Conservation (phyloP, 2,888 invertebrate species). For the Parelbella ahira region DNA sequence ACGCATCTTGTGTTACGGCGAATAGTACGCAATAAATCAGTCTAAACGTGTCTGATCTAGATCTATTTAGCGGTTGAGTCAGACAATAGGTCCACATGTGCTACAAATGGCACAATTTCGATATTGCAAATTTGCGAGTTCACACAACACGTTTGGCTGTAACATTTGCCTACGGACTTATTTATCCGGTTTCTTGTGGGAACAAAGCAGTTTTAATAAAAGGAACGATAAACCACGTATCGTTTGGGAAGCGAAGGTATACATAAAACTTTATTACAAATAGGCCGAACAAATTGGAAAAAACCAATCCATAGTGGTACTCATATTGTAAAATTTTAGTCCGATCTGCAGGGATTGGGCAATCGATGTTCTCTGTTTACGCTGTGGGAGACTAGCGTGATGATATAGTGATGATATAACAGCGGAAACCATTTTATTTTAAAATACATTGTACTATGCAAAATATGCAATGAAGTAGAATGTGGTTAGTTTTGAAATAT, state of each 20-base stretch:
- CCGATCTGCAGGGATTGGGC: too few species aligned
- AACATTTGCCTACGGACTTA: neutral
- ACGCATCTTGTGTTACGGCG: slow-evolving; percentile 1
- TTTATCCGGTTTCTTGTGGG: slow-evolving; percentile 1
- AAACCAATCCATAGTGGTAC: too few species aligned
- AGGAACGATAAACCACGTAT: too few species aligned
- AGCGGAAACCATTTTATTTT: slow-evolving; percentile 11
- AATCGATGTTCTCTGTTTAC: too few species aligned
- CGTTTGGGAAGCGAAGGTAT: too few species aligned
- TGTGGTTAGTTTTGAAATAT: slow-evolving; percentile 35
- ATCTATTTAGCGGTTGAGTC: slow-evolving; percentile 30
- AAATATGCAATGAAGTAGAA: slow-evolving; percentile 46
- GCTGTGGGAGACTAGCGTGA: too few species aligned
- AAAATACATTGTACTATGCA: slow-evolving; percentile 42
- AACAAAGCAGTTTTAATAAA: too few species aligned
- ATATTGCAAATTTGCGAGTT: slow-evolving; percentile 4
- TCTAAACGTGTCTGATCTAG: slow-evolving; percentile 30
- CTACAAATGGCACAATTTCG: slow-evolving; percentile 28
- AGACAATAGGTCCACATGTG: slow-evolving; percentile 29
- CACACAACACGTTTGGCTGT: slow-evolving; percentile 6
- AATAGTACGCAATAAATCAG: slow-evolving; percentile 30
- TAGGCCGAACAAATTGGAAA: too few species aligned
- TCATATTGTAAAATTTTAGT: too few species aligned
- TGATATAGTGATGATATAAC: too few species aligned
- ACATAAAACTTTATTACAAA: too few species aligned